These are phyloP conservation scores for Neogobius melanostomus DNA, from an alignment of 2,113 vertebrate species.

Conservation along the genomic window DNA sequence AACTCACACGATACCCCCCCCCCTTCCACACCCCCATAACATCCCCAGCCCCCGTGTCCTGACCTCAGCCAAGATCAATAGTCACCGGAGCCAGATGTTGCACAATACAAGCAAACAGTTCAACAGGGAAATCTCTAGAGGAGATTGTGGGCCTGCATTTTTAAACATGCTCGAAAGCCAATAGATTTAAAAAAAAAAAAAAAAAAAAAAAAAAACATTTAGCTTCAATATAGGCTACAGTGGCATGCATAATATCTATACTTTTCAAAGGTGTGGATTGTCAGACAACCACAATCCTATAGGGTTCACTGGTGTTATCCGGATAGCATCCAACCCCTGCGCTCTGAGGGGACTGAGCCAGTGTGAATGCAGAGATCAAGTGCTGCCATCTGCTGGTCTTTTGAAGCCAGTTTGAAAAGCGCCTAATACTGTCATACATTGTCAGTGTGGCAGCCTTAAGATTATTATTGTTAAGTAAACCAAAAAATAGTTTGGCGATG, in stretches of 20 bases:
- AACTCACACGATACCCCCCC: conserved; percentile 47
- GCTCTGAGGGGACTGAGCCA: conserved; percentile 13
- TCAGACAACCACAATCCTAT: conserved; percentile 29
- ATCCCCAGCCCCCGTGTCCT: conserved; percentile 20
- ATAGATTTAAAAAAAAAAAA: conserved; percentile 5
- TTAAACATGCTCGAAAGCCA: conserved; percentile 40
- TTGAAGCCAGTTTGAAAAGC: background rate
- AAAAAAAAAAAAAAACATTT: conserved; percentile 12
- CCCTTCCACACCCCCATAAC: background rate
- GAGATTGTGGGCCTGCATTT: conserved; percentile 55
- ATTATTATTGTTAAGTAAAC: too few relatives aligned
- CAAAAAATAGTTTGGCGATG: too few relatives aligned
- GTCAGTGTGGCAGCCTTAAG: too few relatives aligned
- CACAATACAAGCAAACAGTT: conserved; percentile 52
- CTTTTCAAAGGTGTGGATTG: conserved; percentile 19
- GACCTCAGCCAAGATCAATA: conserved; percentile 71
- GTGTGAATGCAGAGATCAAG: conserved; percentile 40
- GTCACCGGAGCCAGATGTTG: conserved; percentile 67
- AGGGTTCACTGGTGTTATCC: conserved; percentile 29
- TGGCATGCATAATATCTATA: conserved; percentile 17
- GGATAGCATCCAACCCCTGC: background rate
- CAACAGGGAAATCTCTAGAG: conserved; percentile 48
- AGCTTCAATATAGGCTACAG: conserved; percentile 1
- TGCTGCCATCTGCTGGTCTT: conserved; percentile 76
- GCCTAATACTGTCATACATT: too few relatives aligned